Percentiles rank a stretch among this genome's conserved stretches.
phyloP scores from a whole-genome alignment of 2,113 vertebrate species.

The Plotosus lineatus region DNA sequence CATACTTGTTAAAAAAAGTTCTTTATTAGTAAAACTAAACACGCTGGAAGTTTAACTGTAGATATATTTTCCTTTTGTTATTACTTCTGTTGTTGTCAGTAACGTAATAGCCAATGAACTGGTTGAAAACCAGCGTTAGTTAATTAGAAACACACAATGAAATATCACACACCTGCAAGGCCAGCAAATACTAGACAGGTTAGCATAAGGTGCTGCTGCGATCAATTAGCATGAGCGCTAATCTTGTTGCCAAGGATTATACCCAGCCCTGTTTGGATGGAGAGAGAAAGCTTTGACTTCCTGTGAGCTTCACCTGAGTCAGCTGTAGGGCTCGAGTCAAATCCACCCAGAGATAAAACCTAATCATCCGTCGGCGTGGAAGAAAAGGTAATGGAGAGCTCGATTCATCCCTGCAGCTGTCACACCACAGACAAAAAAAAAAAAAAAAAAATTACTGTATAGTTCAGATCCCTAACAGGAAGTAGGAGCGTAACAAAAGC shows the following conservation, averaged over 20 bases:
- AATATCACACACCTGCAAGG: slow-evolving; percentile 45
- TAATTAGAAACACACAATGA: slow-evolving; percentile 28
- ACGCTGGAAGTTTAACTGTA: not conserved
- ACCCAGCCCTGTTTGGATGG: slow-evolving; percentile 76
- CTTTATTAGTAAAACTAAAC: slow-evolving; percentile 59
- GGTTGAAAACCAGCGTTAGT: not conserved
- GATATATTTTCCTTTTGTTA: not conserved
- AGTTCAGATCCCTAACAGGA: slow-evolving; percentile 80
- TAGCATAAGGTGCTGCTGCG: slow-evolving; percentile 59
- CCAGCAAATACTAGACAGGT: slow-evolving; percentile 48
- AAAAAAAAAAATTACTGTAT: slow-evolving; percentile 88
- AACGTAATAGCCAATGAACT: not conserved
- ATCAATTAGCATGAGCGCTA: slow-evolving; percentile 80
- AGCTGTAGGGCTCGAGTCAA: slow-evolving; percentile 92
- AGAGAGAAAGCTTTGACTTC: slow-evolving; percentile 81
- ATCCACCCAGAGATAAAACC: slow-evolving; percentile 92
- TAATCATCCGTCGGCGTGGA: slow-evolving; percentile 90
- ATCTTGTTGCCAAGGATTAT: slow-evolving; percentile 83
- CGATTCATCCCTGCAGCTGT: slow-evolving; percentile 88
- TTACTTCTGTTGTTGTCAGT: not conserved
- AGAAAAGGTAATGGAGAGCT: slow-evolving; percentile 37
- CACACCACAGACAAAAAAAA: too few relatives aligned
- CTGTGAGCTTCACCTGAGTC: slow-evolving; percentile 92
- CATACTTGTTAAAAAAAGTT: slow-evolving; percentile 58
- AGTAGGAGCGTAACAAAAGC: slow-evolving; percentile 56